Evolutionary conservation across 2,113 vertebrate genomes (phyloP).

Genomic region (Pardalotus punctatus): DNA sequence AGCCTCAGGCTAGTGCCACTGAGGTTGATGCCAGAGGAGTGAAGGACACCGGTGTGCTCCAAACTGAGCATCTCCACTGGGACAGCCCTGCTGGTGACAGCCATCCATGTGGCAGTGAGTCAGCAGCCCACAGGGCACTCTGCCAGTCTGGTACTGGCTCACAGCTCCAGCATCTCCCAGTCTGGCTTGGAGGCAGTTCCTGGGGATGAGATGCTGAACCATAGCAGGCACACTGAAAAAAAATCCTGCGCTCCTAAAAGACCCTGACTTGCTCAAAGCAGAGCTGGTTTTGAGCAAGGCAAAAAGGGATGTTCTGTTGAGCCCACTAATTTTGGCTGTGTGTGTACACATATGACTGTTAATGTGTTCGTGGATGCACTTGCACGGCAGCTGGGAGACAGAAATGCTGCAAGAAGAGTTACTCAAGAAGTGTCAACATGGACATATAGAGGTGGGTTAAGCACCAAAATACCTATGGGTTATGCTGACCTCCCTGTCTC

Average conservation of each 20-base stretch:
- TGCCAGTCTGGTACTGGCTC: rapidly evolving
- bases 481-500: not conserved
- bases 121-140: not conserved
- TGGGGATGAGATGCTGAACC: not conserved
- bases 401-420: not conserved
- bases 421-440: not conserved
- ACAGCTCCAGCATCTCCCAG: not conserved
- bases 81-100: not conserved
- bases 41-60: rapidly evolving
- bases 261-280: not conserved
- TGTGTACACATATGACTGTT: rapidly evolving
- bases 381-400: not conserved
- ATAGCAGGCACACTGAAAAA: rapidly evolving
- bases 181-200: not conserved
- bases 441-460: not conserved
- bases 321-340: not conserved
- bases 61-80: not conserved
- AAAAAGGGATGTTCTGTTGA: not conserved
- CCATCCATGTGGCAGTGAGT: not conserved
- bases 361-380: rapidly evolving
- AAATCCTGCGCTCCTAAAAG: not conserved
- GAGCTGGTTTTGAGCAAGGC: rapidly evolving
- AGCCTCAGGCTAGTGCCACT: not conserved
- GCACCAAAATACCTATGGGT: not conserved
- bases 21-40: not conserved